A percentile compares a stretch with the other conserved stretches of the same genome.
phyloP scores from a whole-genome alignment of 1,140 invertebrate genomes.

The Eumeta japonica region DNA sequence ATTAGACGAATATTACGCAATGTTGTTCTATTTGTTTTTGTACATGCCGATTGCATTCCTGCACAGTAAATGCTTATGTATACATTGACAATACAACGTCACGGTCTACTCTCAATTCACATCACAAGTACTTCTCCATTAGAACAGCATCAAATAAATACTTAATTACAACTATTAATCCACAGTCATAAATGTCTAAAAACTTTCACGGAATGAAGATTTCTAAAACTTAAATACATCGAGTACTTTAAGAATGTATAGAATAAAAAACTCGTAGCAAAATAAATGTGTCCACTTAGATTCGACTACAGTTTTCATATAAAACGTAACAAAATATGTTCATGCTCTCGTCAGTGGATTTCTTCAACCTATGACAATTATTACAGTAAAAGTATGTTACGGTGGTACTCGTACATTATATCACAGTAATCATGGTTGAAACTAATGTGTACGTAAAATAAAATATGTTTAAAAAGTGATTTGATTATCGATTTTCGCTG shows the following conservation, averaged over 20 bases:
- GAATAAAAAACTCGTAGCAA: slow-evolving; percentile 31
- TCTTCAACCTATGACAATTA: slow-evolving; percentile 31
- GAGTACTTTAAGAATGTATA: slow-evolving; percentile 42
- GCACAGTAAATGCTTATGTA: too few species aligned
- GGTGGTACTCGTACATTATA: slow-evolving; percentile 29
- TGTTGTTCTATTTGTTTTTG: not conserved
- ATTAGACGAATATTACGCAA: too few species aligned
- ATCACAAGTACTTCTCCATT: not conserved
- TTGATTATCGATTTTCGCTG: slow-evolving; percentile 18
- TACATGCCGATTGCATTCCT: not conserved
- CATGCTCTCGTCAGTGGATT: slow-evolving; percentile 36
- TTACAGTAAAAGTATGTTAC: slow-evolving; percentile 45
- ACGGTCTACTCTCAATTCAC: not conserved
- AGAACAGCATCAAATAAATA: slow-evolving; percentile 28
- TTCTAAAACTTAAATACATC: slow-evolving; percentile 46
- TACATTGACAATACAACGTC: not conserved
- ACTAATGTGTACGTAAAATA: slow-evolving; percentile 8
- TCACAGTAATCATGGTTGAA: slow-evolving; percentile 40
- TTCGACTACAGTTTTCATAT: not conserved
- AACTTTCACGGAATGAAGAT: slow-evolving; percentile 52
- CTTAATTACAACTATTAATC: too few species aligned
- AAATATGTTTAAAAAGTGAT: not conserved
- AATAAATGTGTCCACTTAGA: slow-evolving; percentile 29
- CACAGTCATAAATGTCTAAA: slow-evolving; percentile 36
- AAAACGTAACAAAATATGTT: not conserved